These are phyloP conservation scores for Geophilus truncorum DNA, from an alignment of 2,888 invertebrate genomes.

Conservation along the genomic window DNA sequence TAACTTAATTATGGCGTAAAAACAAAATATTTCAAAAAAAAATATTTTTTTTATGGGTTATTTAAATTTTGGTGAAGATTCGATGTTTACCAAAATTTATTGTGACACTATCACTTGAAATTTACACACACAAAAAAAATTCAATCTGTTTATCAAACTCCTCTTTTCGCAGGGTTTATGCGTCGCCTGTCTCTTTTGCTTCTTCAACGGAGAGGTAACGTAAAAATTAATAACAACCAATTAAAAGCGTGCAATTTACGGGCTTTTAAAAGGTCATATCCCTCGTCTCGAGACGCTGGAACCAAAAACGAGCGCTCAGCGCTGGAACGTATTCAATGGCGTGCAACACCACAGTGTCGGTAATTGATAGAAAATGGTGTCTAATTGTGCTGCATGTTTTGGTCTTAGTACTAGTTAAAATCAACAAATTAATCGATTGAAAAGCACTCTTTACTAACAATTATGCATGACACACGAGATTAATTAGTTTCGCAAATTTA, in stretches of 20 bases:
- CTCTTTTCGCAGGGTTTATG: constrained; percentile 80
- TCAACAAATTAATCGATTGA: background rate
- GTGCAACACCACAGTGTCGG: constrained; percentile 18
- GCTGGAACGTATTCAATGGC: background rate
- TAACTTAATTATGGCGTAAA: no score
- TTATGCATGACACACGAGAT: background rate
- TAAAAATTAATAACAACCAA: no score
- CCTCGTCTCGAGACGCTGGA: background rate
- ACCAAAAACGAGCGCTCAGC: background rate
- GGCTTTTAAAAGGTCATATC: background rate
- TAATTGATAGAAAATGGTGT: background rate
- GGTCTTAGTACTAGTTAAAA: background rate
- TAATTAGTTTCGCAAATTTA: background rate
- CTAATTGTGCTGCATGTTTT: background rate
- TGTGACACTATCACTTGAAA: no score
- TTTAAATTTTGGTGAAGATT: no score
- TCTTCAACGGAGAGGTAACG: constrained; percentile 86
- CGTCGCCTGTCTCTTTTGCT: constrained; percentile 86
- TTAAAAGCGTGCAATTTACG: background rate
- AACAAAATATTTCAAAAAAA: constrained; percentile 39
- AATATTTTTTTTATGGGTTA: no score
- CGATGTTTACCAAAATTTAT: no score
- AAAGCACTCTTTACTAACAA: background rate
- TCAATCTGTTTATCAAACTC: no score
- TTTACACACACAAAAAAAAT: no score